phyloP scores from a whole-genome alignment of 2,888 invertebrate species.

The Calameuta pallipes region DNA sequence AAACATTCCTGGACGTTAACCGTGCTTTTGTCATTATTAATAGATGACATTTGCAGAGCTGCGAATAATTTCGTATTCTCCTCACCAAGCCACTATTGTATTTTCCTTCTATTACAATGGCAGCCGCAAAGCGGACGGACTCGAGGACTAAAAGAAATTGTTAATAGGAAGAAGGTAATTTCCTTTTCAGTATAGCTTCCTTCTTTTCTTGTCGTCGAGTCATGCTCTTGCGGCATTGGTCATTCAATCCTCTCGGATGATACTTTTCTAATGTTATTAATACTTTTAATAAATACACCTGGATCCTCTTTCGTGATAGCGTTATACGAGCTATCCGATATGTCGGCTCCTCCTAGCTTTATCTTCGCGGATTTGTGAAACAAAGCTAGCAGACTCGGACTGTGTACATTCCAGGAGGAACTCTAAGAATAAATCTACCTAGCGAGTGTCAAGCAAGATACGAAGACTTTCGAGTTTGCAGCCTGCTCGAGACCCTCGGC shows the following conservation, averaged over 20 bases:
- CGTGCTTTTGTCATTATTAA: neutral
- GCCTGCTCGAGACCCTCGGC: neutral
- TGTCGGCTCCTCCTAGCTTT: neutral
- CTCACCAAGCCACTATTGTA: neutral
- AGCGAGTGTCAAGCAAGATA: constrained; percentile 11
- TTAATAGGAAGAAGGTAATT: neutral
- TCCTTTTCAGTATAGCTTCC: neutral
- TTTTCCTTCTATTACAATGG: neutral
- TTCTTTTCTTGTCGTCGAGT: neutral
- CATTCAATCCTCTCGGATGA: neutral
- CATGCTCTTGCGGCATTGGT: neutral
- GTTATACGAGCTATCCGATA: neutral
- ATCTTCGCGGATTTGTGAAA: neutral
- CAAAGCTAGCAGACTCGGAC: neutral
- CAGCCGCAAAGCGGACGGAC: neutral
- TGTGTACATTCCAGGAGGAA: neutral
- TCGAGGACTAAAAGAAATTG: neutral
- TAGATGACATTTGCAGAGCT: neutral
- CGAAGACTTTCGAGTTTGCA: neutral
- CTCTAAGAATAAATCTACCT: constrained; percentile 14
- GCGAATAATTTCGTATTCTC: neutral
- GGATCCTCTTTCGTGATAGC: neutral
- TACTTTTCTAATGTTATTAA: neutral
- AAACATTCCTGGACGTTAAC: neutral
- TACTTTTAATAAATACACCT: neutral